A percentile compares a stretch with the other conserved stretches of the same genome.
These are phyloP conservation scores for Euproctis similis DNA, from an alignment of 2,888 invertebrate genomes.

Conservation along the genomic window DNA sequence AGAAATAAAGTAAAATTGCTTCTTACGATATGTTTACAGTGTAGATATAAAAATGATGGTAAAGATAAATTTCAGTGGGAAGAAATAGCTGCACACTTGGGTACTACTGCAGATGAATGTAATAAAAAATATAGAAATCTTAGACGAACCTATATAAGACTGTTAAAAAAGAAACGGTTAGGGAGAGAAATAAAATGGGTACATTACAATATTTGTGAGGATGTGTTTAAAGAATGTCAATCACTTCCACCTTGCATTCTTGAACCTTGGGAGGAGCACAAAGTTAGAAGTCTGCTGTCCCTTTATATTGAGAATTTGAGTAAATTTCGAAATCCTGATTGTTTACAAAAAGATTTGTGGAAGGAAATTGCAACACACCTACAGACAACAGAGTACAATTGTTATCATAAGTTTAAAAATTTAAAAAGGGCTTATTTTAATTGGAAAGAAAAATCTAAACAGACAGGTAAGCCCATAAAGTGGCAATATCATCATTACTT, in stretches of 20 bases:
- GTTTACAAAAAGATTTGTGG: slow-evolving; percentile 62
- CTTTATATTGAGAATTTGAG: slow-evolving; percentile 56
- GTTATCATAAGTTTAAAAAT: slow-evolving; percentile 65
- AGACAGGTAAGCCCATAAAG: slow-evolving; percentile 48
- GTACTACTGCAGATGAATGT: slow-evolving; percentile 51
- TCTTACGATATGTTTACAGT: slow-evolving; percentile 49
- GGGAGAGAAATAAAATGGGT: slow-evolving; percentile 65
- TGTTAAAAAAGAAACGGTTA: slow-evolving; percentile 55
- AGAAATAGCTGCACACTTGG: slow-evolving; percentile 45
- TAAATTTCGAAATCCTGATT: slow-evolving; percentile 44
- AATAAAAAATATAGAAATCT: slow-evolving; percentile 55
- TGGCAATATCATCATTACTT: slow-evolving; percentile 63
- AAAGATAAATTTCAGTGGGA: slow-evolving; percentile 48
- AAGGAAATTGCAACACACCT: slow-evolving; percentile 52
- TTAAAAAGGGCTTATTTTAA: slow-evolving; percentile 59
- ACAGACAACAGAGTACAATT: slow-evolving; percentile 56
- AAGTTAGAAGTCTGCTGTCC: slow-evolving; percentile 44
- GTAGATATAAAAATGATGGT: slow-evolving; percentile 31
- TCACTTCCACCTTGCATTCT: slow-evolving; percentile 38
- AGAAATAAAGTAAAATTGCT: slow-evolving; percentile 50
- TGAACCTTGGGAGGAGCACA: slow-evolving; percentile 61
- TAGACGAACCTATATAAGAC: slow-evolving; percentile 52
- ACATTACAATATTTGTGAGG: slow-evolving; percentile 55
- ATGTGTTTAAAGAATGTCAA: slow-evolving; percentile 58
- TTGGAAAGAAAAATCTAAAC: slow-evolving; percentile 45